phyloP scores from a whole-genome alignment of 2,113 vertebrate species.

The Penelope pileata region DNA sequence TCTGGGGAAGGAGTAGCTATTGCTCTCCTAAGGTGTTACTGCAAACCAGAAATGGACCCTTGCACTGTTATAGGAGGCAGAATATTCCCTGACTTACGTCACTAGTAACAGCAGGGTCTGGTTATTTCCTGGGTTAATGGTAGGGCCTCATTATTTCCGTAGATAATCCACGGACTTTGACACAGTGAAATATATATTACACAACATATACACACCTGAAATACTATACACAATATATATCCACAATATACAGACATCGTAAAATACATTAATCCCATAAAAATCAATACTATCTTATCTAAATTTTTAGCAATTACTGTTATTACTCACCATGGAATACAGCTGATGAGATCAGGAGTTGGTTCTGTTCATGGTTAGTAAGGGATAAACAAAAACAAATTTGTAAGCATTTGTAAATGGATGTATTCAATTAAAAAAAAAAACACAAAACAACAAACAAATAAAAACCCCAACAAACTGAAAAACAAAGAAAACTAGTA shows the following conservation, averaged over 20 bases:
- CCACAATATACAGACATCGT: background rate
- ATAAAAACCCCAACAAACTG: background rate
- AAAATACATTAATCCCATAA: background rate
- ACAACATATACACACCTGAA: background rate
- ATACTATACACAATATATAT: background rate
- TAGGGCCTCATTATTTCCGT: background rate
- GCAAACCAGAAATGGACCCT: background rate
- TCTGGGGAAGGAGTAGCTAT: background rate
- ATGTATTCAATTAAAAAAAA: background rate
- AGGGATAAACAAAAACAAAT: background rate
- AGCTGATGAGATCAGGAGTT: background rate
- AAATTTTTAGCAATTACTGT: background rate
- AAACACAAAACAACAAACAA: background rate
- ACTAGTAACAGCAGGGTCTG: rapidly evolving
- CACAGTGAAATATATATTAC: background rate
- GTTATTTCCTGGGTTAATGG: background rate
- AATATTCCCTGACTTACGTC: background rate
- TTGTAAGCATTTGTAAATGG: too few species aligned
- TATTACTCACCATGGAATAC: background rate
- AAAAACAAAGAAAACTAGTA: background rate
- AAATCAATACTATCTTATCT: background rate
- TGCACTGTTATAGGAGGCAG: background rate
- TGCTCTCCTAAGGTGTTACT: background rate
- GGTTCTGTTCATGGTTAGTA: background rate
- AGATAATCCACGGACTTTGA: background rate